A percentile compares a stretch with the other conserved stretches of the same genome.
phyloP scores from a whole-genome alignment of 2,797 vertebrate genomes.

The Sebastes trivittatus region DNA sequence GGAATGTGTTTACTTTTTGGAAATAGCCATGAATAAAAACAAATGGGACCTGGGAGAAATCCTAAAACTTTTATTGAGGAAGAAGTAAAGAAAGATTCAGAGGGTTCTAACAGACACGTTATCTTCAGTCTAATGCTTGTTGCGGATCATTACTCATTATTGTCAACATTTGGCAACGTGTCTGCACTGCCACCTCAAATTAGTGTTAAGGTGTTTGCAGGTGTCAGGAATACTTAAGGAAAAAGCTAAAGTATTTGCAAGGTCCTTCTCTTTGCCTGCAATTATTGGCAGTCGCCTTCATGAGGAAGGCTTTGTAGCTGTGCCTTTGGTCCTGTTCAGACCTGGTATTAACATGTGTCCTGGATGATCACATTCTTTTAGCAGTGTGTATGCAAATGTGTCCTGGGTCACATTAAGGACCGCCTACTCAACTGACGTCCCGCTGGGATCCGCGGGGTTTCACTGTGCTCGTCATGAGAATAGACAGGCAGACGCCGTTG shows the following conservation, averaged over 20 bases:
- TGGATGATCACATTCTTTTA: too few relatives aligned
- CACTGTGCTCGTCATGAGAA: too few relatives aligned
- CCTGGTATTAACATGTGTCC: neutral
- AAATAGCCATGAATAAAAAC: constrained; percentile 59
- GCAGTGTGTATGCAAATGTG: too few relatives aligned
- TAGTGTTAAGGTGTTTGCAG: neutral
- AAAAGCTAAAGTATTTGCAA: neutral
- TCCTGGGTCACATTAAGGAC: too few relatives aligned
- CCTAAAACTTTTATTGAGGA: constrained; percentile 9
- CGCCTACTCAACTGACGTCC: too few relatives aligned
- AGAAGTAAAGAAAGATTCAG: constrained; percentile 19
- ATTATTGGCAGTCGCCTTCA: neutral
- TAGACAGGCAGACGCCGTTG: too few relatives aligned
- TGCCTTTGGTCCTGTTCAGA: neutral
- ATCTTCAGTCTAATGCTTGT: neutral
- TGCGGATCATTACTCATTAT: constrained; percentile 31
- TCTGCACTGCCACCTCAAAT: neutral
- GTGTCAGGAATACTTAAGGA: neutral
- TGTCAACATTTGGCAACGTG: neutral
- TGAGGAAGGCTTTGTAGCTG: neutral
- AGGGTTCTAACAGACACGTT: constrained; percentile 7
- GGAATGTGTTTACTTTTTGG: constrained; percentile 68
- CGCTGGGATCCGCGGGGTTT: too few relatives aligned
- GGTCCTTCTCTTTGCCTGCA: neutral
- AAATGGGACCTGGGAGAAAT: constrained; percentile 50